Conservation (phyloP, 2,888 invertebrate species). For the Timandra comae region DNA sequence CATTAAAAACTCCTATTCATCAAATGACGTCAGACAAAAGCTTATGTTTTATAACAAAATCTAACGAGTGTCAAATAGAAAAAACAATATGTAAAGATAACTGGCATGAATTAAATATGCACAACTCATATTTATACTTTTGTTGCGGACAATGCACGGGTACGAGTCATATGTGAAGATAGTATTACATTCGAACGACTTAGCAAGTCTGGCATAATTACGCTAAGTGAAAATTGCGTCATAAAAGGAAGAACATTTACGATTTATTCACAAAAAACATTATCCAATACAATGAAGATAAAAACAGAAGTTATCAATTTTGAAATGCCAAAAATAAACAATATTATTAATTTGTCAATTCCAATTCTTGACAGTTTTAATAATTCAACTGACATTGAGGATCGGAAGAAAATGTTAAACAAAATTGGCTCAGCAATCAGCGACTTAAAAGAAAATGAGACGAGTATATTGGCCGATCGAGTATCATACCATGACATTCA, state of each 20-base stretch:
- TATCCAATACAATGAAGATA: neutral
- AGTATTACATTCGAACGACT: slow-evolving; percentile 2
- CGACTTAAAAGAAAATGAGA: neutral
- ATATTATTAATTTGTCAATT: neutral
- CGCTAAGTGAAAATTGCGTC: slow-evolving; percentile 2
- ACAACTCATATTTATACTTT: slow-evolving; percentile 5
- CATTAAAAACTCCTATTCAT: neutral
- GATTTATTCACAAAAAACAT: slow-evolving; percentile 1
- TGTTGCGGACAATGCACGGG: slow-evolving; percentile 4
- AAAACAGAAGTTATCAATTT: no score
- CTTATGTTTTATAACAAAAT: neutral
- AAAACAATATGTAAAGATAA: neutral
- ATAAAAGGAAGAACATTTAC: slow-evolving; percentile 4
- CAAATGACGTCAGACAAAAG: neutral
- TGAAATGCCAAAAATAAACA: neutral
- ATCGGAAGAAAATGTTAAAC: neutral
- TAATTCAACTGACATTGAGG: neutral
- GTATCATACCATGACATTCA: neutral
- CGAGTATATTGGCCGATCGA: neutral
- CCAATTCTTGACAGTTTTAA: neutral
- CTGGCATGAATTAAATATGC: neutral
- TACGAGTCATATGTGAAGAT: slow-evolving; percentile 6
- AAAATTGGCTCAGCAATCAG: neutral
- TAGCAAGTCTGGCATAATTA: slow-evolving; percentile 3
- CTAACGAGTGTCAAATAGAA: neutral